Percentiles rank a stretch among this genome's conserved stretches.
Conservation (phyloP, 2,888 invertebrate species). For the Eutolmus rufibarbis region DNA sequence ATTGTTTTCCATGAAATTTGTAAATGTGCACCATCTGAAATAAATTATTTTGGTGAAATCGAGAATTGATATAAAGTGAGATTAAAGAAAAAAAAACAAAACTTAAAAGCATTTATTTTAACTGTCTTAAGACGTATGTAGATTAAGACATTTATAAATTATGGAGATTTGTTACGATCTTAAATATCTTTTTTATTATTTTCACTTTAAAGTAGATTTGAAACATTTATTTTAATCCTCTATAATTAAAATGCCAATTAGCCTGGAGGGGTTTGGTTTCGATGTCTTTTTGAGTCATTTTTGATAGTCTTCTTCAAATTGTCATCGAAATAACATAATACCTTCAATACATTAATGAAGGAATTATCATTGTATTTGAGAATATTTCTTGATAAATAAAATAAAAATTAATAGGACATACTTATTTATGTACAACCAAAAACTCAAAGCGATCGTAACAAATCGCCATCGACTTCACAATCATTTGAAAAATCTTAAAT, state of each 20-base stretch:
- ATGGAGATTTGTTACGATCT: conserved; percentile 16
- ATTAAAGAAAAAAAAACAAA: background rate
- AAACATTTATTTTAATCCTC: background rate
- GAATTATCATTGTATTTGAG: background rate
- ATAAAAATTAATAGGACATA: background rate
- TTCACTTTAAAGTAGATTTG: background rate
- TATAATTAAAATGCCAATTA: background rate
- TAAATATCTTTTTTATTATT: background rate
- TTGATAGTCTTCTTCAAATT: background rate
- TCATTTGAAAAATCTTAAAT: background rate
- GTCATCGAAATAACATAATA: background rate
- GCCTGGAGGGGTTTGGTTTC: background rate
- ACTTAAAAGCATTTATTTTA: conserved; percentile 2
- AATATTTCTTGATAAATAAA: background rate
- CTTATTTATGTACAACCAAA: background rate
- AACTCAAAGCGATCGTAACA: background rate
- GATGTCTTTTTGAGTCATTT: background rate
- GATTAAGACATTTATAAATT: background rate
- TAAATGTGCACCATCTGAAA: background rate
- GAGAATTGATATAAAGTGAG: background rate
- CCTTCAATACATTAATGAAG: background rate
- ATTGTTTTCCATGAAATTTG: background rate
- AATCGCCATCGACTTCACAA: background rate
- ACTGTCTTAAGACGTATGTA: conserved; percentile 19
- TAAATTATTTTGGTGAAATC: background rate